phyloP scores from a whole-genome alignment of 2,888 invertebrate species.

The Lasioglossum leucozonium region DNA sequence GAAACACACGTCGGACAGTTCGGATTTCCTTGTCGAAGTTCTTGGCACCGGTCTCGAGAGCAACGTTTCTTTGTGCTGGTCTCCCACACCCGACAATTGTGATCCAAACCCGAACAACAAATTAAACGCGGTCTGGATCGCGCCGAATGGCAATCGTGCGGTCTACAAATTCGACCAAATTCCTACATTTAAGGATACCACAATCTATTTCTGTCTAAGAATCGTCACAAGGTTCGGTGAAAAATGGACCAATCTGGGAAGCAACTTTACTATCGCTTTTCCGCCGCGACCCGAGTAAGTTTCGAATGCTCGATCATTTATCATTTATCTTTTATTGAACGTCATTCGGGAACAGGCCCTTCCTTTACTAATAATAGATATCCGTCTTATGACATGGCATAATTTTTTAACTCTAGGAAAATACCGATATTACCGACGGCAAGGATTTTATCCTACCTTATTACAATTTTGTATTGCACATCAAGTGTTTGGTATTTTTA shows the following conservation, averaged over 20 bases:
- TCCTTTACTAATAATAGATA: constrained; percentile 25
- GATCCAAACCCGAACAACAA: constrained; percentile 53
- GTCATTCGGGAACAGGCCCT: constrained; percentile 1
- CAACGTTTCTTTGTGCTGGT: constrained; percentile 74
- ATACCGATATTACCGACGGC: constrained; percentile 33
- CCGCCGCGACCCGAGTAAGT: constrained; percentile 74
- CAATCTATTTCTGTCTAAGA: constrained; percentile 78
- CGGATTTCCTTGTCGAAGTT: constrained; percentile 62
- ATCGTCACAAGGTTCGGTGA: constrained; percentile 60
- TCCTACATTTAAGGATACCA: constrained; percentile 74
- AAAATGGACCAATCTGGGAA: constrained; percentile 76
- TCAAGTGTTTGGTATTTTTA: background rate
- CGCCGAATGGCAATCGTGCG: constrained; percentile 60
- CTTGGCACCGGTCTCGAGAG: constrained; percentile 69
- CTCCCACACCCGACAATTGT: constrained; percentile 67
- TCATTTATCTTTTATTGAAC: constrained; percentile 11
- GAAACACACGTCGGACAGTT: constrained; percentile 24
- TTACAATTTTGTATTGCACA: background rate
- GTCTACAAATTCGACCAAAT: constrained; percentile 70
- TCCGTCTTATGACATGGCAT: constrained; percentile 29
- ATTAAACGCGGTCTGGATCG: constrained; percentile 64
- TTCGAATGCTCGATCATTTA: constrained; percentile 27
- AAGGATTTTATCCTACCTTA: constrained; percentile 4
- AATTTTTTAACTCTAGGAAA: constrained; percentile 8
- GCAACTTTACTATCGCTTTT: constrained; percentile 68